phyloP scores from a whole-genome alignment of 1,140 invertebrate genomes.

The Drosophila saltans region DNA sequence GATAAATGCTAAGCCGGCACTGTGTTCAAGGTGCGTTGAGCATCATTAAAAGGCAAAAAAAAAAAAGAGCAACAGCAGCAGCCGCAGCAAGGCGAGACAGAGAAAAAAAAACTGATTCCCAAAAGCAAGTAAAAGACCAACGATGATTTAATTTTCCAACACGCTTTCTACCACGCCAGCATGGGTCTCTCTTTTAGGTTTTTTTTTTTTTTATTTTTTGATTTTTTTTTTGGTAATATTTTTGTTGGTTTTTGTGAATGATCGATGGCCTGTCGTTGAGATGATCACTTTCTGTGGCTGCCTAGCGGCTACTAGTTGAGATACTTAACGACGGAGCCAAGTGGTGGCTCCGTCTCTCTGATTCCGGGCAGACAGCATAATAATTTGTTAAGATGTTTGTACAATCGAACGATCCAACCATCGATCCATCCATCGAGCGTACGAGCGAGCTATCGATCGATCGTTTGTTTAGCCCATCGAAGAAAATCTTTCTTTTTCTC shows the following conservation, averaged over 20 bases:
- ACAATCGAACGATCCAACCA: conserved; percentile 50
- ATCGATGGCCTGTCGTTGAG: conserved; percentile 80
- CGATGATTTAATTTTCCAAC: conserved; percentile 82
- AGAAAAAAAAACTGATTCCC: conserved; percentile 14
- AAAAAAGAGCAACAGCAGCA: conserved; percentile 19
- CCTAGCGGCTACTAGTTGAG: conserved; percentile 82
- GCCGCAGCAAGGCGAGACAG: not conserved
- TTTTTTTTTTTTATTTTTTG: conserved; percentile 19
- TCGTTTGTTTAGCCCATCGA: conserved; percentile 4
- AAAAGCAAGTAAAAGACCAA: conserved; percentile 41
- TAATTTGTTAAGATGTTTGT: conserved; percentile 81
- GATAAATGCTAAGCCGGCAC: conserved; percentile 64
- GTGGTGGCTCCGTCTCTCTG: conserved; percentile 42
- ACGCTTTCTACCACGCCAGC: conserved; percentile 78
- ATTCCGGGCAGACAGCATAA: conserved; percentile 35
- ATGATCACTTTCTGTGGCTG: conserved; percentile 78
- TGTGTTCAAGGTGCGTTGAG: conserved; percentile 67
- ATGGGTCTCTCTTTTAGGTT: conserved; percentile 27
- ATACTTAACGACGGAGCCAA: conserved; percentile 69
- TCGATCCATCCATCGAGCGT: not conserved
- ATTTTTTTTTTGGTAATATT: conserved; percentile 2
- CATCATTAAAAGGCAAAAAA: conserved; percentile 67
- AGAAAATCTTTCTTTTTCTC: conserved; percentile 25
- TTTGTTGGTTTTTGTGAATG: conserved; percentile 51
- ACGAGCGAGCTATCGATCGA: not conserved